Percentiles rank a stretch among this genome's conserved stretches.
phyloP scores from a whole-genome alignment of 1,140 invertebrate genomes.

The Cryptotermes secundus region DNA sequence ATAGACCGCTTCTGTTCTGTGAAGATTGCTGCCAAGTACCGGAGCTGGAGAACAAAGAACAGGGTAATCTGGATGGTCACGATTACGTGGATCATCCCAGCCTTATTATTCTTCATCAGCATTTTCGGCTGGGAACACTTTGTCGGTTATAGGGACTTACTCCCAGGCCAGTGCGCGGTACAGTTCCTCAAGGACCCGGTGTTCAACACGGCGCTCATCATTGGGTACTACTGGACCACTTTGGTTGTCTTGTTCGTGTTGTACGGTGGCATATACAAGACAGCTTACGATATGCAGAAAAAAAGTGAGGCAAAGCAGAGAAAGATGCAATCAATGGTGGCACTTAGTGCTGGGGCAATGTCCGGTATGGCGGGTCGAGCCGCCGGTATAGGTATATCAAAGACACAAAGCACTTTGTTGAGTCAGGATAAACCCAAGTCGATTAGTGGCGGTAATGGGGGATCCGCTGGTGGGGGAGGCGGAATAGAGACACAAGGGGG shows the following conservation, averaged over 20 bases:
- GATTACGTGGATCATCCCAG: slow-evolving; percentile 98
- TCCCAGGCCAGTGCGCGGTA: slow-evolving; percentile 89
- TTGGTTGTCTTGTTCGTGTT: slow-evolving; percentile 89
- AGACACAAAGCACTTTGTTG: slow-evolving; percentile 69
- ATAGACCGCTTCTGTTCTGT: slow-evolving; percentile 99
- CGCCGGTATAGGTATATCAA: slow-evolving; percentile 79
- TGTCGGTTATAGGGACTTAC: slow-evolving; percentile 84
- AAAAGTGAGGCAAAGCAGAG: slow-evolving; percentile 94
- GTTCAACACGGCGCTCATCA: slow-evolving; percentile 96
- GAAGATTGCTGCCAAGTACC: slow-evolving; percentile 96
- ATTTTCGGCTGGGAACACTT: slow-evolving; percentile 99
- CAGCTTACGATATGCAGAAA: slow-evolving; percentile 96
- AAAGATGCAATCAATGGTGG: slow-evolving; percentile 93
- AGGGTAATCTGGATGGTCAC: slow-evolving; percentile 90
- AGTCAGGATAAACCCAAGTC: slow-evolving; percentile 68
- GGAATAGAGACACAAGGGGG: background rate
- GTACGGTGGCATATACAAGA: slow-evolving; percentile 97
- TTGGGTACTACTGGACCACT: slow-evolving; percentile 98
- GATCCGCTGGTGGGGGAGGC: slow-evolving; percentile 20
- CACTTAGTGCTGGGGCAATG: slow-evolving; percentile 82
- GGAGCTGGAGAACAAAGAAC: slow-evolving; percentile 94
- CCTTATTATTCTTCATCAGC: slow-evolving; percentile 94
- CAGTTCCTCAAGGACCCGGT: slow-evolving; percentile 98
- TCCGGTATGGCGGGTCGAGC: slow-evolving; percentile 85
- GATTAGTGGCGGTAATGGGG: slow-evolving; percentile 37